Evolutionary conservation across 2,888 invertebrate genomes (phyloP).

Genomic region (Ditula angustiorana): DNA sequence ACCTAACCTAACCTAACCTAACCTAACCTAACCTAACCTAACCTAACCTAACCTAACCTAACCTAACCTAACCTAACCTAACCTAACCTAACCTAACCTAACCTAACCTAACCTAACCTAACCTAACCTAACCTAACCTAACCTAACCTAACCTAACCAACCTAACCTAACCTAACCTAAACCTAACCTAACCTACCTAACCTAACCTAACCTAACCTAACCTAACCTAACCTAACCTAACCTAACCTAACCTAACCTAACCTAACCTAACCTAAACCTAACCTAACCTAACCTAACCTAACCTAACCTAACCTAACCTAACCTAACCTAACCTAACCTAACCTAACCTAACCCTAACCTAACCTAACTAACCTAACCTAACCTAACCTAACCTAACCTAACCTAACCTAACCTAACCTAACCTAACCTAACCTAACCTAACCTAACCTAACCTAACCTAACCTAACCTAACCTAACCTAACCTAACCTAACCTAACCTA

Average conservation of each 20-base stretch:
- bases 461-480: conserved; percentile 47
- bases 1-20: conserved; percentile 40
- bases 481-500: conserved; percentile 45
- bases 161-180: conserved; percentile 14
- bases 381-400: conserved; percentile 39
- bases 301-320: conserved; percentile 36
- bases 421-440: conserved; percentile 41
- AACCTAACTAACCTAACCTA: conserved; percentile 31
- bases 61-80: conserved; percentile 42
- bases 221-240: conserved; percentile 39
- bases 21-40: conserved; percentile 39
- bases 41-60: conserved; percentile 42
- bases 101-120: conserved; percentile 42
- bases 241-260: conserved; percentile 40
- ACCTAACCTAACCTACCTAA: conserved; percentile 37
- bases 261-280: conserved; percentile 39
- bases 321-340: conserved; percentile 39
- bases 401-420: conserved; percentile 40
- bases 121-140: conserved; percentile 42
- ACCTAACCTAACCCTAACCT: conserved; percentile 39
- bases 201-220: conserved; percentile 39
- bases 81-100: conserved; percentile 42
- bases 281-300: conserved; percentile 36
- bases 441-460: conserved; percentile 43
- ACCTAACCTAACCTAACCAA: conserved; percentile 35